Evolutionary conservation across 2,797 vertebrate genomes (phyloP).

Genomic region (Netta rufina): DNA sequence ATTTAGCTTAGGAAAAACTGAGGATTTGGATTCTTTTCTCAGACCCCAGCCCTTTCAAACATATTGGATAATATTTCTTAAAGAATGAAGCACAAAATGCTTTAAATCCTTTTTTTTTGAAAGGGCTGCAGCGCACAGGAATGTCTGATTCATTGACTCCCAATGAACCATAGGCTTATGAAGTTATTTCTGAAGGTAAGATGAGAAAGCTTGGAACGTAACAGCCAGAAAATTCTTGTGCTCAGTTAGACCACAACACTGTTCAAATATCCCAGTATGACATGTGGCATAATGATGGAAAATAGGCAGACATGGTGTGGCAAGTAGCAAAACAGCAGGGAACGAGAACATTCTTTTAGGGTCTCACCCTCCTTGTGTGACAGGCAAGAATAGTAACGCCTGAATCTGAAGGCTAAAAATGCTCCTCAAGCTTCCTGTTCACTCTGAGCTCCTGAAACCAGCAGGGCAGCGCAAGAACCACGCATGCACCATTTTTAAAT

Average conservation of each 20-base stretch:
- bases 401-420: neutral
- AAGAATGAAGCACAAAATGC: neutral
- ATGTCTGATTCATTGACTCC: slow-evolving; percentile 33
- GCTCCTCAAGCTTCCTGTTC: accelerated
- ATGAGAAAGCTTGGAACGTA: neutral
- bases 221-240: neutral
- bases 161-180: neutral
- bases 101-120: neutral
- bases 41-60: neutral
- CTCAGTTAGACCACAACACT: neutral
- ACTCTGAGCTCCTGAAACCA: neutral
- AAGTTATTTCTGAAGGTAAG: slow-evolving; percentile 6
- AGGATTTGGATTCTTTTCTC: neutral
- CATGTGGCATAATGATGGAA: neutral
- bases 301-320: neutral
- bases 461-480: neutral
- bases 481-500: accelerated
- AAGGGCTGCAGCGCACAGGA: neutral
- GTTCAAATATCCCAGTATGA: neutral
- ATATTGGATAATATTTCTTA: neutral
- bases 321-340: neutral
- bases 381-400: neutral
- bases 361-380: neutral
- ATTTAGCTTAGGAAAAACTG: neutral
- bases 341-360: neutral